Percentiles rank a stretch among this genome's conserved stretches.
These are phyloP conservation scores for Holacanthella duospinosa DNA, from an alignment of 2,888 invertebrate genomes.

Conservation along the genomic window DNA sequence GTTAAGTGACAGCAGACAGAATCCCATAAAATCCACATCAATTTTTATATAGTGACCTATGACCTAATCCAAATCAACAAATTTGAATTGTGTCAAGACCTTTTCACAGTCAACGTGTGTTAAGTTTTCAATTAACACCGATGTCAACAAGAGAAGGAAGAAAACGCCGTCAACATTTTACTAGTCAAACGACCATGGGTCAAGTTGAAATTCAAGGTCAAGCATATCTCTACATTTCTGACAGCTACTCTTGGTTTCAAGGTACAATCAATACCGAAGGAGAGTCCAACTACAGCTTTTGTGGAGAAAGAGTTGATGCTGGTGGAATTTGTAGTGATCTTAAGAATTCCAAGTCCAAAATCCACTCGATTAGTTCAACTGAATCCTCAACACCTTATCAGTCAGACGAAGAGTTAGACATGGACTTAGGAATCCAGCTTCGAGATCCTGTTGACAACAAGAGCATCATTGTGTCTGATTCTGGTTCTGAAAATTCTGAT, in stretches of 20 bases:
- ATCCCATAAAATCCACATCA: too few species aligned
- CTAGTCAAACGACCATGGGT: neutral
- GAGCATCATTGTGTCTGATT: neutral
- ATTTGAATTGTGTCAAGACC: too few species aligned
- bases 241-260: conserved; percentile 38
- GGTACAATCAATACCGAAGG: conserved; percentile 38
- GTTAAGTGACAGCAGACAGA: too few species aligned
- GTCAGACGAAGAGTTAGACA: neutral
- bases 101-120: too few species aligned
- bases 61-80: too few species aligned
- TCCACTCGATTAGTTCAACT: neutral
- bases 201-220: conserved; percentile 36
- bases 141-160: neutral
- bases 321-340: neutral
- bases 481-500: neutral
- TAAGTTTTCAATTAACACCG: neutral
- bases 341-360: neutral
- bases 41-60: too few species aligned
- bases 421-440: neutral
- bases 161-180: neutral
- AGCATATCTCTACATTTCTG: conserved; percentile 38
- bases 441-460: neutral
- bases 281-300: conserved; percentile 38
- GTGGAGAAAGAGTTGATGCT: conserved; percentile 24
- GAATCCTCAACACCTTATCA: neutral